Base-by-base conservation (phyloP, 2,888 invertebrate genomes). In the Morpho helenor region DNA sequence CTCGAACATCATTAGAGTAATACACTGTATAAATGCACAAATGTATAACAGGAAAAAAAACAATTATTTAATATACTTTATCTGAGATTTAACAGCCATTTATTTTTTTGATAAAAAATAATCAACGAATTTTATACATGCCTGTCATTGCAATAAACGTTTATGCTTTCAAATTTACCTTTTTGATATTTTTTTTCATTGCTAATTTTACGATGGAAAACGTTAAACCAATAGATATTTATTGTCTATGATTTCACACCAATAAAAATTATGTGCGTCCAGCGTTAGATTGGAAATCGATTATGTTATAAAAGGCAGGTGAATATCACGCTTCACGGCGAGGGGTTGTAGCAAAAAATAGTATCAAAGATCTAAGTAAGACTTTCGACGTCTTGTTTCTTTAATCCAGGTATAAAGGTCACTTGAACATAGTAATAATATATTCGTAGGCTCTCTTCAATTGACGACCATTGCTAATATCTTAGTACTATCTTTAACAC, bases 301-400 rank as follows among this genome's bases (percentile, higher is more conserved):
- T 51, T 51, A 51, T 42, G 51, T 57, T 22, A 41, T 51, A 57
- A 56, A 51, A 23, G 51, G 47, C 57, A 57, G 57, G 40, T 52
- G 57, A 8, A 23, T 23, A 51, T 42, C 47, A 52, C 51, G 57
- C 47, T 57, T 42, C 31, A 16, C 9, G 7, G 52, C 16, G 46
- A 53, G 52, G 52, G 52, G 52, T 53, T 45, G 51, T 16, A 45
- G 46, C 52, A 53, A 53, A 53, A 53, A 43, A 9, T 40, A 40
- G 22, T 53, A 53, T 22, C 16, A 39, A 8, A 46, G 46, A 53
- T 46, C 45, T 39, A 46, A 46, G 39, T 46, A 53, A 53, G 46
- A 40, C 10, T 23, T 9, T 23, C 8, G 23, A 8, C 44, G 23
- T 43, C n/a, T 43, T 51, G 43, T n/a, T 51, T 23, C 43, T 51